Conservation (phyloP, 2,888 invertebrate genomes). For the Megalurothrips usitatus region DNA sequence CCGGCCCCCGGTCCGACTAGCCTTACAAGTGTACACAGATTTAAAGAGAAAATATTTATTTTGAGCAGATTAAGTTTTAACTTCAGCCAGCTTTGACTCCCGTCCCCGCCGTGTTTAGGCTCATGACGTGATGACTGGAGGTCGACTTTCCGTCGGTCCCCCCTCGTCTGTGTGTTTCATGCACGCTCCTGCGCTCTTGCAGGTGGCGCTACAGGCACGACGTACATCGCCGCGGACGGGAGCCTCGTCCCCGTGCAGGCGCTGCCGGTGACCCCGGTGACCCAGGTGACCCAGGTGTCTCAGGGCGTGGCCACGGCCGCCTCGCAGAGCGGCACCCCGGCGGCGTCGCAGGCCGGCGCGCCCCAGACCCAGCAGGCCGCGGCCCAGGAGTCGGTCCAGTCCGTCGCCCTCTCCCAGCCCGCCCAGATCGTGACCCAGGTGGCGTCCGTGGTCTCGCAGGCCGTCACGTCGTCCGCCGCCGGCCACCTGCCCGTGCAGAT, state of each 20-base stretch:
- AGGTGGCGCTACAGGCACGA: conserved; percentile 7
- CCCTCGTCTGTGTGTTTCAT: background rate
- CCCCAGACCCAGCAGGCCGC: background rate
- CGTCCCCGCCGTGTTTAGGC: background rate
- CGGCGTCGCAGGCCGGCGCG: background rate
- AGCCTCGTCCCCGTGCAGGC: background rate
- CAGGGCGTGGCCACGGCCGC: background rate
- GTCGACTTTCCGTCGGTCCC: too few species aligned
- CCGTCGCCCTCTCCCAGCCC: background rate
- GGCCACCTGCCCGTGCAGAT: conserved; percentile 1
- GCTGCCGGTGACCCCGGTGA: background rate
- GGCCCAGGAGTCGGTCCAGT: background rate
- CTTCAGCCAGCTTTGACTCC: too few species aligned
- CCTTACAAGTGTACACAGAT: too few species aligned
- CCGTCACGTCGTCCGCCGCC: background rate
- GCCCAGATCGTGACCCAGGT: conserved; percentile 5
- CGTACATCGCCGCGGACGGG: background rate
- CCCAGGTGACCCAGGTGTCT: background rate
- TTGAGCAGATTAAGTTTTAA: too few species aligned
- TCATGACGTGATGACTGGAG: too few species aligned
- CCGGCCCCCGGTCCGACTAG: too few species aligned
- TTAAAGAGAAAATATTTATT: too few species aligned
- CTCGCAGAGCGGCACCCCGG: background rate
- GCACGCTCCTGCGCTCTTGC: background rate
- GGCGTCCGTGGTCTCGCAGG: background rate